Percentiles rank a stretch among this genome's conserved stretches.
Evolutionary conservation across 2,113 vertebrate species (phyloP).

Genomic region (Microtus ochrogaster): DNA sequence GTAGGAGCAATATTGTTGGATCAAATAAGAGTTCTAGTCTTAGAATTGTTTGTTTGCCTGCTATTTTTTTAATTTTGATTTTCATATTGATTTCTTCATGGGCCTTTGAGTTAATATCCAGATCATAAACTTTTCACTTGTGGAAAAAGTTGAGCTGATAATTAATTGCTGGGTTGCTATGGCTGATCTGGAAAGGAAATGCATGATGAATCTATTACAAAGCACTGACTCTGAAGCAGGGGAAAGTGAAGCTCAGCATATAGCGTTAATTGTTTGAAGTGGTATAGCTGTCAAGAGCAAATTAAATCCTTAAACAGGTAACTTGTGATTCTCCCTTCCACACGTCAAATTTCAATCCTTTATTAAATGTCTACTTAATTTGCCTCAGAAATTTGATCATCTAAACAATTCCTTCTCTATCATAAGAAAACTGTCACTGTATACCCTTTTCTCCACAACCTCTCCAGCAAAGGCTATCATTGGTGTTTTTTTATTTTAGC

Average conservation of each 20-base stretch:
- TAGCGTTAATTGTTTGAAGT: neutral
- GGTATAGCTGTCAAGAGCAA: neutral
- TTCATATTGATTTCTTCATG: neutral
- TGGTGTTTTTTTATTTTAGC: too few relatives aligned
- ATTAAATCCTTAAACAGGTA: neutral
- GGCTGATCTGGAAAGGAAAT: neutral
- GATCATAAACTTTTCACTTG: neutral
- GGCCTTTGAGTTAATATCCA: neutral
- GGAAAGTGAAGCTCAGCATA: fast-evolving
- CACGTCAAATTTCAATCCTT: neutral
- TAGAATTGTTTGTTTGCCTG: neutral
- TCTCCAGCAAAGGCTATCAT: too few relatives aligned
- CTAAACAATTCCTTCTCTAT: neutral
- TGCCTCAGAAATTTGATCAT: neutral
- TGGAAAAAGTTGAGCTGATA: neutral
- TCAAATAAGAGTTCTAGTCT: neutral
- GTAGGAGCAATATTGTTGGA: neutral
- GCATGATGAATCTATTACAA: neutral
- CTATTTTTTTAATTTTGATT: neutral
- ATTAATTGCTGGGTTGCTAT: neutral
- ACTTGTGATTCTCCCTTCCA: neutral
- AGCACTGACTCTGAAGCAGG: neutral
- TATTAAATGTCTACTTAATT: neutral
- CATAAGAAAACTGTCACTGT: neutral
- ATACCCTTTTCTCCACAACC: too few relatives aligned